Evolutionary conservation across 2,888 invertebrate species (phyloP).

Genomic region (Cheilosia impressa): DNA sequence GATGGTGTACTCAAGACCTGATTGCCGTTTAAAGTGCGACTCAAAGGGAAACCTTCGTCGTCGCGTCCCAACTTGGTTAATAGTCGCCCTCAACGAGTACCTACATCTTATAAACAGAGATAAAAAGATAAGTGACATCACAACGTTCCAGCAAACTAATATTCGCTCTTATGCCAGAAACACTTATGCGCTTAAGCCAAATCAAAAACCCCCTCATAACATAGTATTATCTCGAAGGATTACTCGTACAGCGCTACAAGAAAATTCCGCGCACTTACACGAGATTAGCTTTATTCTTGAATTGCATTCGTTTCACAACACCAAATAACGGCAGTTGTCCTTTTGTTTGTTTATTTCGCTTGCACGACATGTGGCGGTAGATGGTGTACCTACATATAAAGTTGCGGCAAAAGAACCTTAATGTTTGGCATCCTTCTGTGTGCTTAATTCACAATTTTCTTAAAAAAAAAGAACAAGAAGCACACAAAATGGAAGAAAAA

Average conservation of each 20-base stretch:
- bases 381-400: conserved; percentile 1
- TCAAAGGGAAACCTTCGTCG: no score
- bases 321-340: conserved; percentile 36
- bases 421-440: conserved; percentile 24
- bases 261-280: conserved; percentile 55
- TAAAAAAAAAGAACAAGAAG: conserved; percentile 10
- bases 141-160: neutral
- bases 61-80: no score
- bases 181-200: conserved; percentile 51
- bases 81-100: no score
- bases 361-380: conserved; percentile 39
- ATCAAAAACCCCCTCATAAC: conserved; percentile 44
- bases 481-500: conserved; percentile 3
- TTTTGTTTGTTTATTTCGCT: conserved; percentile 54
- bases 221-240: conserved; percentile 47
- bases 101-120: no score
- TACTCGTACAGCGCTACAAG: conserved; percentile 22
- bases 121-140: neutral
- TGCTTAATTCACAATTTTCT: conserved; percentile 62
- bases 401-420: conserved; percentile 42
- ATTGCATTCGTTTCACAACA: conserved; percentile 28
- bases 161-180: neutral
- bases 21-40: no score
- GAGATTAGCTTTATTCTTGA: conserved; percentile 47
- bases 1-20: no score